Percentiles rank a stretch among this genome's conserved stretches.
phyloP scores from a whole-genome alignment of 1,140 invertebrate species.

The Nephila pilipes region DNA sequence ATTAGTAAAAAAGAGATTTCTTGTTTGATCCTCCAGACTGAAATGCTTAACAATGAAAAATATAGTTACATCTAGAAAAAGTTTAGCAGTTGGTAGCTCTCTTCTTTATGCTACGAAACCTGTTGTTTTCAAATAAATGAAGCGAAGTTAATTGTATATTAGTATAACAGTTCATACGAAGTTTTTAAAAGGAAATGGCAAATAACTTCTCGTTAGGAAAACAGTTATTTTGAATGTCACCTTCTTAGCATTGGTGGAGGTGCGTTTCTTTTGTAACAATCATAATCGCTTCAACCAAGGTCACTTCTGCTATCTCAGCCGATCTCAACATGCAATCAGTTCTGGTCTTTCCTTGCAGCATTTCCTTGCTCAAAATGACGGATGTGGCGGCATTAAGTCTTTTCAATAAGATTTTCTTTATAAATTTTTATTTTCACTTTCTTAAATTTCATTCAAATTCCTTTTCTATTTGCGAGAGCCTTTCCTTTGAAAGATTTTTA shows the following conservation, averaged over 20 bases:
- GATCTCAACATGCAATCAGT: background rate
- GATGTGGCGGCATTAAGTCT: background rate
- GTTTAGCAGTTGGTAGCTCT: no score
- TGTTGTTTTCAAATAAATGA: no score
- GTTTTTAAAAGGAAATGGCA: background rate
- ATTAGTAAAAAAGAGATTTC: no score
- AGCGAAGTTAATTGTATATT: no score
- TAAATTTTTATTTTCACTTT: background rate
- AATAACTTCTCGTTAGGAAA: background rate
- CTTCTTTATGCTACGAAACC: no score
- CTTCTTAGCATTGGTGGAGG: background rate
- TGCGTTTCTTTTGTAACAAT: background rate
- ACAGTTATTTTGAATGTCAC: conserved; percentile 20
- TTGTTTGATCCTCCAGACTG: no score
- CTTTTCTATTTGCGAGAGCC: background rate
- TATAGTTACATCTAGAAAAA: no score
- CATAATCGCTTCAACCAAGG: background rate
- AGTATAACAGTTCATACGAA: no score
- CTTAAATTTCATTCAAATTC: background rate
- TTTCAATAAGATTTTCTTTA: background rate
- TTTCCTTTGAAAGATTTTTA: background rate
- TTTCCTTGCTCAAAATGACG: background rate
- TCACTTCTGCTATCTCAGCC: background rate
- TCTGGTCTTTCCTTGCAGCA: background rate
- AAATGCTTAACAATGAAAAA: no score